These are phyloP conservation scores for Noctua pronuba DNA, from an alignment of 2,888 invertebrate species.

Conservation along the genomic window DNA sequence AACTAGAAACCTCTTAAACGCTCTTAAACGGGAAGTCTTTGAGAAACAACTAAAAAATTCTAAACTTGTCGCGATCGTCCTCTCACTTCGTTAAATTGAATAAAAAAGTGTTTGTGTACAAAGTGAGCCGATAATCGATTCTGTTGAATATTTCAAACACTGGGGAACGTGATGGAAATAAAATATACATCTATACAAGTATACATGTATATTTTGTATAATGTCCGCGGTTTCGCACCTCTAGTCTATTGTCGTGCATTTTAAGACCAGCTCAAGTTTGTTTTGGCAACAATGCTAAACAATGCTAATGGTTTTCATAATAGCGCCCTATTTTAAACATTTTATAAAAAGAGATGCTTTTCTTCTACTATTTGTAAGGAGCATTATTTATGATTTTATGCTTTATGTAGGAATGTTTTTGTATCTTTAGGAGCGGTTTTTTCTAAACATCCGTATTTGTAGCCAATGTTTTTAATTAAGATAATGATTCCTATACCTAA, in stretches of 20 bases:
- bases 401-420: slow-evolving; percentile 12
- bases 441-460: not conserved
- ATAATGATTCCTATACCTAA: too few species aligned
- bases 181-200: slow-evolving; percentile 64
- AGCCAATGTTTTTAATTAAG: too few species aligned
- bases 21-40: slow-evolving; percentile 52
- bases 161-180: slow-evolving; percentile 84
- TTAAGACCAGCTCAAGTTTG: slow-evolving; percentile 75
- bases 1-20: slow-evolving; percentile 45
- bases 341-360: slow-evolving; percentile 58
- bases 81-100: slow-evolving; percentile 81
- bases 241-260: slow-evolving; percentile 75
- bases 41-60: slow-evolving; percentile 65
- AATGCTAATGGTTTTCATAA: slow-evolving; percentile 76
- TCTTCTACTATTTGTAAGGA: slow-evolving; percentile 41
- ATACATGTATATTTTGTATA: slow-evolving; percentile 45
- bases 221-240: slow-evolving; percentile 70
- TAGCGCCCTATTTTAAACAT: slow-evolving; percentile 69
- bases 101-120: slow-evolving; percentile 86
- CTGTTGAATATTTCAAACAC: slow-evolving; percentile 87
- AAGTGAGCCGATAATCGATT: slow-evolving; percentile 87
- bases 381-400: slow-evolving; percentile 22
- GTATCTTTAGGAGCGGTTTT: not conserved
- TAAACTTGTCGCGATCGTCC: slow-evolving; percentile 69
- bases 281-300: slow-evolving; percentile 74